phyloP scores from a whole-genome alignment of 2,888 invertebrate species.

The Abrostola tripartita region DNA sequence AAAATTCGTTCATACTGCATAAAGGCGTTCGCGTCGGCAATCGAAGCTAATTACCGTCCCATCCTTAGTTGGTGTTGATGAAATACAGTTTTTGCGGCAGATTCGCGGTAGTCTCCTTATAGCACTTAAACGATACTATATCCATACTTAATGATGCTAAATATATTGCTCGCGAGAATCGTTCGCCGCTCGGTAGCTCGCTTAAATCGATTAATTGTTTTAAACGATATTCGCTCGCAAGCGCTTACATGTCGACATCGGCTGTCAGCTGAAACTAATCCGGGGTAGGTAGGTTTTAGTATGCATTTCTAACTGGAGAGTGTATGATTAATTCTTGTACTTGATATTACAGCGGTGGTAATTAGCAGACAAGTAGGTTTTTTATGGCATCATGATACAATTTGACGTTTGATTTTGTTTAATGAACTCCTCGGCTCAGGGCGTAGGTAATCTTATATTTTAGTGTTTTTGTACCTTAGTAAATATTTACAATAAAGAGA shows the following conservation, averaged over 20 bases:
- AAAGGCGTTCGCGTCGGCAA: slow-evolving; percentile 62
- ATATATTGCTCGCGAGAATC: slow-evolving; percentile 71
- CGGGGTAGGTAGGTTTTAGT: background rate
- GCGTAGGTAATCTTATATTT: too few relatives aligned
- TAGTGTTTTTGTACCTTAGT: too few relatives aligned
- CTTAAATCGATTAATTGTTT: slow-evolving; percentile 66
- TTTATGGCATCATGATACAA: too few relatives aligned
- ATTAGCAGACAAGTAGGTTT: background rate
- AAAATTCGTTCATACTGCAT: slow-evolving; percentile 54
- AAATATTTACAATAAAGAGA: too few relatives aligned
- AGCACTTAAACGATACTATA: slow-evolving; percentile 70
- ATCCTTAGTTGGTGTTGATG: slow-evolving; percentile 78
- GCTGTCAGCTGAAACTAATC: slow-evolving; percentile 34
- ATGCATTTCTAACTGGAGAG: slow-evolving; percentile 14
- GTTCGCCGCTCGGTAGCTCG: slow-evolving; percentile 33
- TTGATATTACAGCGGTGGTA: background rate
- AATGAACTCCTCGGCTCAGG: too few relatives aligned
- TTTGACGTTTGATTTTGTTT: too few relatives aligned
- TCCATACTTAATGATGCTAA: slow-evolving; percentile 73
- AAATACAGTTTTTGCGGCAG: slow-evolving; percentile 76
- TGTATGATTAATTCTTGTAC: slow-evolving; percentile 16
- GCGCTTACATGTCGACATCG: slow-evolving; percentile 59
- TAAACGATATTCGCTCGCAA: slow-evolving; percentile 53
- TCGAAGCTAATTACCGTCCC: slow-evolving; percentile 77
- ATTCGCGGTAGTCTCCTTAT: slow-evolving; percentile 75